phyloP scores from a whole-genome alignment of 2,888 invertebrate species.

The Mesorhabditis spiculigera region DNA sequence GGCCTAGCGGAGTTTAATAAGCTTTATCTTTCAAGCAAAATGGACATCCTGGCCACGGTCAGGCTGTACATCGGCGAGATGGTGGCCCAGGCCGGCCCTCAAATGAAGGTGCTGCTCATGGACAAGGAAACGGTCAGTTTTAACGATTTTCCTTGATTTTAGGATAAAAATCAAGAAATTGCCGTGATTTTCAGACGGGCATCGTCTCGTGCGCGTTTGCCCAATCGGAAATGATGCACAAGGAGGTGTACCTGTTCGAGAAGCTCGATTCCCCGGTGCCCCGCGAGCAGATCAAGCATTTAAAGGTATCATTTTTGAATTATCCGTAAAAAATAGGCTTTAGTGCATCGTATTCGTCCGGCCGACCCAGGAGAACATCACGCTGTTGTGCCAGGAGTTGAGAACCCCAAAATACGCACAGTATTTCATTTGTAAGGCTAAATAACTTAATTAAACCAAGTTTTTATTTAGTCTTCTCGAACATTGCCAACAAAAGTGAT shows the following conservation, averaged over 20 bases:
- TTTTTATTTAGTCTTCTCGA: constrained; percentile 88
- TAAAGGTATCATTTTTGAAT: constrained; percentile 64
- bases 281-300: constrained; percentile 78
- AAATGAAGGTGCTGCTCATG: constrained; percentile 97
- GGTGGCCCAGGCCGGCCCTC: constrained; percentile 94
- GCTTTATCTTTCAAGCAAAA: constrained; percentile 10
- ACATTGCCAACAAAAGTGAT: constrained; percentile 92
- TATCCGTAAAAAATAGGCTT: neutral
- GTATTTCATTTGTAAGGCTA: constrained; percentile 88
- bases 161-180: constrained; percentile 9
- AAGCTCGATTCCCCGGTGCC: constrained; percentile 62
- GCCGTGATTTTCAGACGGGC: constrained; percentile 72
- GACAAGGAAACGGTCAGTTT: constrained; percentile 86
- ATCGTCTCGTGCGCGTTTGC: constrained; percentile 96
- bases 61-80: constrained; percentile 70
- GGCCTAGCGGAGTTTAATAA: no score
- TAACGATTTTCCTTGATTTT: constrained; percentile 11
- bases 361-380: constrained; percentile 90
- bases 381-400: constrained; percentile 82
- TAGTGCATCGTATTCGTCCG: constrained; percentile 85
- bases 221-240: constrained; percentile 94
- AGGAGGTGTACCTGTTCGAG: constrained; percentile 67
- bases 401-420: constrained; percentile 88
- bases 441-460: no score
- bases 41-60: constrained; percentile 35